Percentiles rank a stretch among this genome's conserved stretches.
Evolutionary conservation across 1,140 invertebrate genomes (phyloP).

Genomic region (Aphis craccivora): DNA sequence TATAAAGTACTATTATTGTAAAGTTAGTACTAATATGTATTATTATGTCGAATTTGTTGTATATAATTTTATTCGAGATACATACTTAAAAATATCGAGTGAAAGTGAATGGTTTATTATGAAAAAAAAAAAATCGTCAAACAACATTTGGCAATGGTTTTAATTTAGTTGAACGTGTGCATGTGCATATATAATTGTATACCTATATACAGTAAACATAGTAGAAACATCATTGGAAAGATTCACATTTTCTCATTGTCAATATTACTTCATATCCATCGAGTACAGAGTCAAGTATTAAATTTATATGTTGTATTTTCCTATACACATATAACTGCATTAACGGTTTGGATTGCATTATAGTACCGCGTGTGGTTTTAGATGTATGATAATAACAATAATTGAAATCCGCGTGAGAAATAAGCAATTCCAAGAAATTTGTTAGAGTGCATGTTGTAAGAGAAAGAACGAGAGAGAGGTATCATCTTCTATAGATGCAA

Average conservation of each 20-base stretch:
- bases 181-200: neutral
- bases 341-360: neutral
- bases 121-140: neutral
- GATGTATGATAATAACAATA: neutral
- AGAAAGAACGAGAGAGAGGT: neutral
- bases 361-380: neutral
- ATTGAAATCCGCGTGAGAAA: slow-evolving; percentile 25
- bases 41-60: neutral
- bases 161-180: neutral
- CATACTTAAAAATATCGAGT: neutral
- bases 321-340: neutral
- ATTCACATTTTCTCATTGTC: slow-evolving; percentile 28
- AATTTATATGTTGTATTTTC: neutral
- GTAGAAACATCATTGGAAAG: neutral
- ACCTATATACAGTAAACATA: neutral
- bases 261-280: neutral
- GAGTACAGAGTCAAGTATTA: neutral
- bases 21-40: neutral
- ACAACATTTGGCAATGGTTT: neutral
- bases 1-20: neutral
- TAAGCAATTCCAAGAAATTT: neutral
- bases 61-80: neutral
- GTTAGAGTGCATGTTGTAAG: neutral
- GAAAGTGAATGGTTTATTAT: slow-evolving; percentile 16
- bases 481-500: neutral